Percentiles rank a stretch among this genome's conserved stretches.
phyloP scores from a whole-genome alignment of 1,140 invertebrate species.

The Drosophila rhopaloa region DNA sequence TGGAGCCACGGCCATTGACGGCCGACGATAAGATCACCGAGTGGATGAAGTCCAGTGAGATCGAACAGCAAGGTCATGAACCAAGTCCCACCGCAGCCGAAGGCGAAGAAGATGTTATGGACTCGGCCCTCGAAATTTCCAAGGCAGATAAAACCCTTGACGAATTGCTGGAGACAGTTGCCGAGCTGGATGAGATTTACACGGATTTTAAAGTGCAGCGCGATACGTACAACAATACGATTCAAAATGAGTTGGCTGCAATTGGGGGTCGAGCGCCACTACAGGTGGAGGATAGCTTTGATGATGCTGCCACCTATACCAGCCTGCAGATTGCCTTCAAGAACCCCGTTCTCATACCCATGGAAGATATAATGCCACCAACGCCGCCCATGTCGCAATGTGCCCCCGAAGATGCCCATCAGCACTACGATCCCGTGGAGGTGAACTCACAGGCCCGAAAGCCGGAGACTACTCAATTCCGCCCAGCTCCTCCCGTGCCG shows the following conservation, averaged over 20 bases:
- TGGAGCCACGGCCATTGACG: conserved; percentile 44
- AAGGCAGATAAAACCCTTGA: conserved; percentile 87
- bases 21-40: conserved; percentile 76
- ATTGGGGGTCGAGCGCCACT: conserved; percentile 68
- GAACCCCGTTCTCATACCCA: conserved; percentile 89
- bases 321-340: conserved; percentile 94
- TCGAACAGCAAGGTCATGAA: conserved; percentile 47
- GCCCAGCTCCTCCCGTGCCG: conserved; percentile 53
- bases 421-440: conserved; percentile 77
- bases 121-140: conserved; percentile 32
- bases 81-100: conserved; percentile 31
- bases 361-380: conserved; percentile 77
- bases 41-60: conserved; percentile 80
- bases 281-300: conserved; percentile 88
- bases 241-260: conserved; percentile 76
- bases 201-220: conserved; percentile 87
- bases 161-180: conserved; percentile 89
- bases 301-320: conserved; percentile 91
- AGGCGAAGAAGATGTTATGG: conserved; percentile 40
- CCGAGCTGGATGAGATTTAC: conserved; percentile 91
- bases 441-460: conserved; percentile 55
- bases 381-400: conserved; percentile 76
- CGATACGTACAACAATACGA: conserved; percentile 83
- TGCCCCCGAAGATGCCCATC: conserved; percentile 61
- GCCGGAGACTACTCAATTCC: conserved; percentile 70